Evolutionary conservation across 2,888 invertebrate species (phyloP), one percentile per base, ranked within the genome.

Genomic region (Tinea semifulvella): DNA sequence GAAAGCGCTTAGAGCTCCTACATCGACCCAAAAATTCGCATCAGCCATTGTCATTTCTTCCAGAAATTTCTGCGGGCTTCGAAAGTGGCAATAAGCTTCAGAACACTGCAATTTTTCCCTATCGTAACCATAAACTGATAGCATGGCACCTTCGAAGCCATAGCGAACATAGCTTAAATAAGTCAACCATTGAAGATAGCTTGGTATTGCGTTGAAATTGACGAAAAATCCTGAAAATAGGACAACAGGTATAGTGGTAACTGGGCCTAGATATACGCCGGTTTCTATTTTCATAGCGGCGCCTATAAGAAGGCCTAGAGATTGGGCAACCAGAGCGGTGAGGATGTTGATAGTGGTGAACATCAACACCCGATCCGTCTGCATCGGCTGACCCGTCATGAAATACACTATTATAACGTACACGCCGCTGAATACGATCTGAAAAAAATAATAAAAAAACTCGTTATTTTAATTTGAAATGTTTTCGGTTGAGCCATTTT

Each of bases 181-280:
- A 1, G 95, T 90, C 14, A 96, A 79, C 91, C 96, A 95, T 57
- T 88, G 89, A 43, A 97, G 80, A 65, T 96, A 96, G 45, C 85
- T 84, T 2, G 96, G 96, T 62, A 96, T 92, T 28, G 94, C 94
- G 65, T 91, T 89, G 68, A 96, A 90, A 66, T 92, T 94, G 40
- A 96, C 93, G 73, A 96, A 96, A 84, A 96, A 96, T 5, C 96
- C 96, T 22, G 94, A 94, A 77, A 96, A 96, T 20, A 96, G 84
- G 39, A 96, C 89, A 46, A 96, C 89, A 8, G 96, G 96, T 53
- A 96, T 95, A 44, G 92, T 90, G 48, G 93, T 90, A 26, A 96
- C 94, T 19, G 96, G 96, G 3, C 96, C 96, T 10, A 87, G 65
- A 57, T 89, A 89, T 22, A 89, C 89, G 0, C 89, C 89, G 8